Evolutionary conservation across 2,113 vertebrate species (phyloP).

Genomic region (Calyptomena viridis): DNA sequence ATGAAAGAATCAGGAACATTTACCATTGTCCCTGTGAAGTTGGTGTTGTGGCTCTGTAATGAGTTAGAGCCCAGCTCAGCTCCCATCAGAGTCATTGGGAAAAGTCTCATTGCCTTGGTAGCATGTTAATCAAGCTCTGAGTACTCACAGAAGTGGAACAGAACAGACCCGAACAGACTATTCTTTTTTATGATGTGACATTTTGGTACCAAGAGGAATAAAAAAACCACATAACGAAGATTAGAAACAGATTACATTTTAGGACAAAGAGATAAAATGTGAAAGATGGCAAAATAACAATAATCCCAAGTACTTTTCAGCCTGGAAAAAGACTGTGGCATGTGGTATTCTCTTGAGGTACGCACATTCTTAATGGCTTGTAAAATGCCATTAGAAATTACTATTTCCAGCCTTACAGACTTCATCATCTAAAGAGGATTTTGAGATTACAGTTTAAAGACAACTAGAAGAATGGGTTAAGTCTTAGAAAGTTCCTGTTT

Average conservation of each 20-base stretch:
- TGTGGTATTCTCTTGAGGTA: slow-evolving; percentile 7
- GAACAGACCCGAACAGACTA: neutral
- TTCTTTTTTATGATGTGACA: neutral
- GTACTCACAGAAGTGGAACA: neutral
- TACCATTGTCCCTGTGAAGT: neutral
- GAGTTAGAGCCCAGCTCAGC: neutral
- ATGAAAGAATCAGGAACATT: neutral
- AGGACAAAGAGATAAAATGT: neutral
- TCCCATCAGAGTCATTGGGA: neutral
- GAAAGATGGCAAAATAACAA: neutral
- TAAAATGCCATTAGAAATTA: slow-evolving; percentile 42
- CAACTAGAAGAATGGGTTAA: slow-evolving; percentile 49
- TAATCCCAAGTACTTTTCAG: neutral
- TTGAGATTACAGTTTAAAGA: slow-evolving; percentile 54
- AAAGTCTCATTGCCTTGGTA: neutral
- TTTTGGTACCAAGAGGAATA: neutral
- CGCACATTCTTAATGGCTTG: slow-evolving; percentile 4
- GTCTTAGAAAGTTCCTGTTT: slow-evolving; percentile 1
- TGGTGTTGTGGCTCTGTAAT: neutral
- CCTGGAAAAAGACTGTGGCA: neutral
- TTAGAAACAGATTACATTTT: slow-evolving; percentile 17
- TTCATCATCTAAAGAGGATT: slow-evolving; percentile 56
- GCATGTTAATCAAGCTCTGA: neutral
- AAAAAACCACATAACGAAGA: neutral
- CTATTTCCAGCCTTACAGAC: slow-evolving; percentile 4